Conservation (phyloP, 2,113 vertebrate genomes). For the Turnix velox region DNA sequence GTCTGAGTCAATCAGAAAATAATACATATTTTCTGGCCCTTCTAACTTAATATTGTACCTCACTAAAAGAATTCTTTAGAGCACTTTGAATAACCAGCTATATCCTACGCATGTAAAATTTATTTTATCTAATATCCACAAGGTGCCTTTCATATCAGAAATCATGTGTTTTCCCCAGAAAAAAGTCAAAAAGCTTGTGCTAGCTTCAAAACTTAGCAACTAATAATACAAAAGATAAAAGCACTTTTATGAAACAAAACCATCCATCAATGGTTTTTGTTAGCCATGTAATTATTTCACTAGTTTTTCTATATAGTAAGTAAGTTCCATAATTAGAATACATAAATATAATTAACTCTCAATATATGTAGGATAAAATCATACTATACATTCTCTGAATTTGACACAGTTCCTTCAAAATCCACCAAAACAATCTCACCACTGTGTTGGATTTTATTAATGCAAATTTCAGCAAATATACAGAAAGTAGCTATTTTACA, state of each 20-base stretch:
- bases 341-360: not conserved
- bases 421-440: not conserved
- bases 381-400: not conserved
- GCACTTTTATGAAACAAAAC: not conserved
- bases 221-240: not conserved
- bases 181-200: not conserved
- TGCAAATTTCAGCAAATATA: not conserved
- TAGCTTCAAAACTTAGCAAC: not conserved
- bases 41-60: not conserved
- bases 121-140: not conserved
- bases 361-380: not conserved
- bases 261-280: not conserved
- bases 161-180: not conserved
- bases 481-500: not conserved
- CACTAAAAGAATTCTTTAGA: not conserved
- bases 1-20: not conserved
- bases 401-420: not conserved
- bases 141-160: not conserved
- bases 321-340: not conserved
- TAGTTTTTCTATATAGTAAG: not conserved
- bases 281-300: not conserved
- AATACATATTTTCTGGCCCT: not conserved
- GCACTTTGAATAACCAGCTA: not conserved
- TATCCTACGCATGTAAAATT: not conserved
- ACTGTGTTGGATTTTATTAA: not conserved